These are phyloP conservation scores for Penaeus vannamei DNA, from an alignment of 1,140 invertebrate genomes.

Conservation along the genomic window DNA sequence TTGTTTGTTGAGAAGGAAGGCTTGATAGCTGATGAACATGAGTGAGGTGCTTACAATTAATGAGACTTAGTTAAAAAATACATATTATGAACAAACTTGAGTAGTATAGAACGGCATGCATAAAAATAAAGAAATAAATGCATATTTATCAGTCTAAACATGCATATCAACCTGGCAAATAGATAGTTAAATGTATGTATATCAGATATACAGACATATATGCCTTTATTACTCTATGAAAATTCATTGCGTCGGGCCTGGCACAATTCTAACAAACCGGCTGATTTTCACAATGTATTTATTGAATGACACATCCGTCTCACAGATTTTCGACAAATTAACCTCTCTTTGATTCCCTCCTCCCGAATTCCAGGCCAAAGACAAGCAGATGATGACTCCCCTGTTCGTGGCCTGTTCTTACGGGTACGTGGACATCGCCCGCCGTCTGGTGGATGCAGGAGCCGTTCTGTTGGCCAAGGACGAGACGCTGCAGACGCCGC, in stretches of 20 bases:
- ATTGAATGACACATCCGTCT: not conserved
- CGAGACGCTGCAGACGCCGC: conserved; percentile 72
- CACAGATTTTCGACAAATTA: not conserved
- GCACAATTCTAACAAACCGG: too few relatives aligned
- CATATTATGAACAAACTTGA: too few relatives aligned
- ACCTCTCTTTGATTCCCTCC: not conserved
- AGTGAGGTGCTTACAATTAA: too few relatives aligned
- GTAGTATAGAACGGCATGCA: too few relatives aligned
- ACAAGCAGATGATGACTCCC: conserved; percentile 73
- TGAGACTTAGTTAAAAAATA: not conserved
- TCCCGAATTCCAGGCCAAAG: conserved; percentile 70
- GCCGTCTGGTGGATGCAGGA: conserved; percentile 71
- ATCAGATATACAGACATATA: too few relatives aligned
- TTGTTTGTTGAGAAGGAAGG: not conserved
- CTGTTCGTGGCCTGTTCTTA: conserved; percentile 73
- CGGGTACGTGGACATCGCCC: conserved; percentile 71
- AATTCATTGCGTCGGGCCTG: too few relatives aligned
- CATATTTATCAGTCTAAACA: too few relatives aligned
- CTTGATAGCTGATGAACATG: not conserved
- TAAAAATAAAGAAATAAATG: too few relatives aligned
- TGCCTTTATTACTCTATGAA: too few relatives aligned
- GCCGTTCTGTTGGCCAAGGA: conserved; percentile 72
- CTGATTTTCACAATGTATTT: too few relatives aligned
- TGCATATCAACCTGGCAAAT: too few relatives aligned
- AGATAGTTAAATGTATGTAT: too few relatives aligned